phyloP scores from a whole-genome alignment of 2,888 invertebrate genomes.

The Kryphioiulus occultus region DNA sequence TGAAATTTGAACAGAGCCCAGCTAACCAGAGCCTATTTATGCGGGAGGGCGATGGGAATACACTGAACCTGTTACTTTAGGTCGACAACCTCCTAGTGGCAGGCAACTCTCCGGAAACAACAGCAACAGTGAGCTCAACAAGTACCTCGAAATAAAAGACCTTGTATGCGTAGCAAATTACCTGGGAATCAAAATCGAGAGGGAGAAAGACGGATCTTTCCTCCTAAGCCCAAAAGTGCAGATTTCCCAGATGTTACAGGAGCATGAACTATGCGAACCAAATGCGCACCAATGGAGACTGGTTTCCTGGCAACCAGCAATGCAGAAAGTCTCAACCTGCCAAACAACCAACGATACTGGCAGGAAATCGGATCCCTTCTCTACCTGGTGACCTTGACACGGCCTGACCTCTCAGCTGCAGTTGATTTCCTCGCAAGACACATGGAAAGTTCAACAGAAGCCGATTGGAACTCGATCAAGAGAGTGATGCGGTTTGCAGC shows the following conservation, averaged over 20 bases:
- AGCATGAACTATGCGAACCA: background rate
- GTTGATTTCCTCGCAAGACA: background rate
- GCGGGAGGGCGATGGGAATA: no score
- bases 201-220: background rate
- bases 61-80: background rate
- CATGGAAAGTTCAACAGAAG: background rate
- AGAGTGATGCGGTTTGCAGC: background rate
- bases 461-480: background rate
- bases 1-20: background rate
- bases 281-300: background rate
- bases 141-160: background rate
- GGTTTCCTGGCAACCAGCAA: background rate
- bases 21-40: background rate
- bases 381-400: background rate
- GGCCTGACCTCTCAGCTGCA: background rate
- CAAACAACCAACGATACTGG: background rate
- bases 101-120: background rate
- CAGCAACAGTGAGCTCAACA: background rate
- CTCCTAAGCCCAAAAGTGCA: background rate
- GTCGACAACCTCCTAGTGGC: background rate
- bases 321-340: background rate
- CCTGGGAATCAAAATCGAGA: background rate
- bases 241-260: background rate
- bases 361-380: background rate
- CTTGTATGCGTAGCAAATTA: background rate